Base-by-base conservation (phyloP, 2,113 vertebrate genomes). In the Gallinago undulata region DNA sequence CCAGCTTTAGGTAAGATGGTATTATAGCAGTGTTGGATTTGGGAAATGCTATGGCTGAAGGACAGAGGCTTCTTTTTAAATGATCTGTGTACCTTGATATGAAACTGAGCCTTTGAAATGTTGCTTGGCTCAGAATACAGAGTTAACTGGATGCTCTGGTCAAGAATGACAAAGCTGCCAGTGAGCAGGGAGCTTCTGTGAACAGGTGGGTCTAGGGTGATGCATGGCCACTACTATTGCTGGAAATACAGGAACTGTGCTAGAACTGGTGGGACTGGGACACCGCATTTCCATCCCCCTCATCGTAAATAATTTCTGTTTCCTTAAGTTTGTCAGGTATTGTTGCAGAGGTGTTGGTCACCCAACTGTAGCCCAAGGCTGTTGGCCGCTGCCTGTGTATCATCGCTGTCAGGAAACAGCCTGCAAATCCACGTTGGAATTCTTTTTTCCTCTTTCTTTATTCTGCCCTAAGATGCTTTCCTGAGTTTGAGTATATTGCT, bases 1-100 rank as follows among this genome's bases (percentile, higher is more conserved):
- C 99, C 63, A 99, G 99, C 96, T 99, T 99, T 98, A 99, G 99
- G 99, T 99, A 98, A 98, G 95, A 73, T 16, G 33, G 4, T 35
- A 7, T 33, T 55, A 12, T 4, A 74, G 66, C 35, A 68, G 13
- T 30, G 19, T 14, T 79, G 53, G 31, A 25, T 73, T 90, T 87
- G 55, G 55, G 43, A 69, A 72, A 22, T 66, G 23, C 22, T 37
- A 5, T 74, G 57, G 33, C 24, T 81, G 30, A 87, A 78, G 48
- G 68, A 50, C 17, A 56, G 53, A 56, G 30, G 14, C 7, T 70
- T 92, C 92, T 33, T 12, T 86, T 90, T 37, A 51, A 92, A 60
- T 63, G 16, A 56, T 57, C 14, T 51, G 13, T 80, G 21, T 73
- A 43, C 24, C 10, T 17, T 86, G 39, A 5, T 70, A 22, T 63